Evolutionary conservation across 2,113 vertebrate genomes (phyloP), one percentile per base, ranked within the genome.

Genomic region (Cyanistes caeruleus): DNA sequence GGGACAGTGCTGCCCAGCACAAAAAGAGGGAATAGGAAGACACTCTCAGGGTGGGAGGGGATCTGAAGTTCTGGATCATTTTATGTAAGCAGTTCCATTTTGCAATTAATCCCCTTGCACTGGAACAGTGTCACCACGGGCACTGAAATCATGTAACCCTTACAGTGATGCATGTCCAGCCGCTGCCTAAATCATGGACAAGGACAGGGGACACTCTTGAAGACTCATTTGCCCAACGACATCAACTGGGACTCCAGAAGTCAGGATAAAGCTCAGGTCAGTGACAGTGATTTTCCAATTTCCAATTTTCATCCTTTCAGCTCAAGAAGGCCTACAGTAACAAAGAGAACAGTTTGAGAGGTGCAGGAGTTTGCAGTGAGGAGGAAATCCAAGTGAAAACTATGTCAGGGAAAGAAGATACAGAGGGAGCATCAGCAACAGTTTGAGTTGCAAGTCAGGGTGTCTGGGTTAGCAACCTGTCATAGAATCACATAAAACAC

Each of bases 161-260:
- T 93, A 96, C 97, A 96, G 5, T 56, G 87, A 90, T 49, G 92
- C 96, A 97, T 90, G 86, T 96, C 92, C 95, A 58, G 84, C 53
- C 1, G 7, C 72, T 62, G 83, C 44, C 77, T 96, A 92, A 93
- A 95, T 59, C 79, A 15, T 5, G 35, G 67, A 49, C 3, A 41
- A 30, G 70, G 19, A 76, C 41, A 19, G 43, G 2, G 25, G 39
- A 72, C 13, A 5, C 49, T 68, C 77, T 7, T 3, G 15, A 55
- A 91, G 84, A 76, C 41, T 95, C 7, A 1, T 86, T 33, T 33
- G 27, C 58, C 39, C 49, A 48, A 80, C 19, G 24, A 55, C 64
- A 87, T 80, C 79, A 21, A 13, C 64, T 22, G 44, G 41, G 41
- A 82, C 28, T 84, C 52, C 95, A 68, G 76, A 84, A 70, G 62